Evolutionary conservation across 1,140 invertebrate genomes (phyloP), one percentile per base, ranked within the genome.

Genomic region (Pogonomyrmex californicus): DNA sequence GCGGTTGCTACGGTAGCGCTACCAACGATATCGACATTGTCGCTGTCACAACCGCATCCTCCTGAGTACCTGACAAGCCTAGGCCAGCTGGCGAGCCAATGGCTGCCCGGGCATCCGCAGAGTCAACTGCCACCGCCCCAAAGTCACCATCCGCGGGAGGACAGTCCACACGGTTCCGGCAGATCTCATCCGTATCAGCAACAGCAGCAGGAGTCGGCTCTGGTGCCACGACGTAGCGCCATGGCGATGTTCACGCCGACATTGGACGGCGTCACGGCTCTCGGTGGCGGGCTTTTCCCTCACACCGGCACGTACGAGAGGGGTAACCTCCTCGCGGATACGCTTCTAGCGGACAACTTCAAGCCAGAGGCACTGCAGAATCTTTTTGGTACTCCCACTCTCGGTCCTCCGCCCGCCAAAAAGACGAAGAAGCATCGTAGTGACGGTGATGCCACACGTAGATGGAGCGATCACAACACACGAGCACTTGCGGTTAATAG

Each of bases 1-100:
- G 90, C 94, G 12, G 93, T 95, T 14, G 95, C 97, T 78, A 97
- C 97, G 47, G 89, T 97, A 5, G 78, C 88, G 0, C 86, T 98
- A 95, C 96, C 97, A 1, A 97, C 96, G 5, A 96, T 97, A 79
- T 97, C 97, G 49, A 97, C 97, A 6, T 94, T 98, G 85, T 96
- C 97, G 36, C 95, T 98, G 86, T 97, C 97, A 62, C 97, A 97
- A 89, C 97, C 97, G 47, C 97, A 96, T 88, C 95, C 97, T 94
- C 91, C 93, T 86, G 95, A 95, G 93, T 95, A 95, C 93, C 93
- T 95, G 88, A 92, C 94, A 63, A 95, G 94, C 60, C 86, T 95
- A 70, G 92, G 94, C 6, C 95, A 95, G 75, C 71, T 95, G 4
- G 93, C 94, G 7, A 91, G 94, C 1, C 95, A 95, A 41, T 95